A percentile compares a stretch with the other conserved stretches of the same genome.
These are phyloP conservation scores for Teleopsis dalmanni DNA, from an alignment of 1,140 invertebrate genomes.

Conservation along the genomic window DNA sequence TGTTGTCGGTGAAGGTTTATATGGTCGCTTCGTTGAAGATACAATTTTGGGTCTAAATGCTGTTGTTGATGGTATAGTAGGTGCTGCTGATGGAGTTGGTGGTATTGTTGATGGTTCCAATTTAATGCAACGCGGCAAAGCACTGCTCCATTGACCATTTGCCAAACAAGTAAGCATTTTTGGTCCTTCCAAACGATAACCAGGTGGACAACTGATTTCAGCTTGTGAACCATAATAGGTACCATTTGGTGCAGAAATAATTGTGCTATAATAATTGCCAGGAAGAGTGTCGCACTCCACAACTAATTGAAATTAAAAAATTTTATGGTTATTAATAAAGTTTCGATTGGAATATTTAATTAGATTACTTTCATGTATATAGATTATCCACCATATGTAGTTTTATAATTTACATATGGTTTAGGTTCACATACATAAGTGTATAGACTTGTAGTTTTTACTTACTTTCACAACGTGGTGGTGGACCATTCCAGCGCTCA, in stretches of 20 bases:
- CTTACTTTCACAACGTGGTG: slow-evolving; percentile 76
- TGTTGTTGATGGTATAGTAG: slow-evolving; percentile 16
- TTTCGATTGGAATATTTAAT: slow-evolving; percentile 1
- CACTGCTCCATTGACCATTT: slow-evolving; percentile 70
- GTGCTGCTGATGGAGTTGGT: slow-evolving; percentile 25
- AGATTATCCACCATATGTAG: too few species aligned
- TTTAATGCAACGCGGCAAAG: slow-evolving; percentile 60
- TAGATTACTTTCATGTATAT: too few species aligned
- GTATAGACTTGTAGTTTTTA: slow-evolving; percentile 16
- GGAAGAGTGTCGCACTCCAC: slow-evolving; percentile 68
- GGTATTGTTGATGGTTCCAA: slow-evolving; percentile 49
- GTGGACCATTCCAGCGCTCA: slow-evolving; percentile 88
- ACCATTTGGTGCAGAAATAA: slow-evolving; percentile 56
- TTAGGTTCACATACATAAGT: background rate
- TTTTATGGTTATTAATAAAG: slow-evolving; percentile 10
- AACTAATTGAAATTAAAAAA: slow-evolving; percentile 51
- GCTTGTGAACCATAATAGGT: slow-evolving; percentile 62
- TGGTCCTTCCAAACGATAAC: slow-evolving; percentile 63
- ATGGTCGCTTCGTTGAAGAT: slow-evolving; percentile 22
- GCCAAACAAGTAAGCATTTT: slow-evolving; percentile 62
- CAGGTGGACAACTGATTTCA: slow-evolving; percentile 66
- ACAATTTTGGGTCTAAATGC: slow-evolving; percentile 17
- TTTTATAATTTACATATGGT: background rate
- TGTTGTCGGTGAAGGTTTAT: slow-evolving; percentile 21
- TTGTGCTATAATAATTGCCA: slow-evolving; percentile 62